These are phyloP conservation scores for Fukomys damarensis DNA, from an alignment of 2,113 vertebrate species.

Conservation along the genomic window DNA sequence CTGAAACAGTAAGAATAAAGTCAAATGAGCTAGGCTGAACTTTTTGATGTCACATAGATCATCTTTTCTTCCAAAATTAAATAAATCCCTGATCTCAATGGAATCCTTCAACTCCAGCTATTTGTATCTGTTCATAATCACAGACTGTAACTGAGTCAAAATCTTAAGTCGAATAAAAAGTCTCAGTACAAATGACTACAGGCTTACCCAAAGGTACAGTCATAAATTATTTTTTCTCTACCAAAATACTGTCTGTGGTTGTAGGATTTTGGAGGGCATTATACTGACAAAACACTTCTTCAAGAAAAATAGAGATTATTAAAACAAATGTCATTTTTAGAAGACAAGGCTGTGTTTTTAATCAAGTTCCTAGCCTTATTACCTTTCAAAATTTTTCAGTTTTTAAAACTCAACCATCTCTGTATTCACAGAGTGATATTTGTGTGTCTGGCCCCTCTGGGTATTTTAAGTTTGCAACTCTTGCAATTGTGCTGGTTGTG, in stretches of 20 bases:
- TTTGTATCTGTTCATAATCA: neutral
- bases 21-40: neutral
- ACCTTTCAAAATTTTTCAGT: neutral
- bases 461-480: neutral
- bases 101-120: neutral
- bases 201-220: neutral
- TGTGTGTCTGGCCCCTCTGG: neutral
- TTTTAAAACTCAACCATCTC: neutral
- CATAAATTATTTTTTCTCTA: neutral
- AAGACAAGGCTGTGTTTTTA: slow-evolving; percentile 11
- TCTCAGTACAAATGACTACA: neutral
- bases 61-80: slow-evolving; percentile 14
- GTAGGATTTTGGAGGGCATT: neutral
- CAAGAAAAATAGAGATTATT: slow-evolving; percentile 13
- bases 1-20: slow-evolving; percentile 22
- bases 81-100: neutral
- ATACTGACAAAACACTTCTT: neutral
- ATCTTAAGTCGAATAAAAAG: slow-evolving; percentile 17
- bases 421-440: neutral
- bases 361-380: slow-evolving; percentile 3
- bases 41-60: neutral
- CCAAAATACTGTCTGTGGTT: neutral
- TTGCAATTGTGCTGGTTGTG: neutral
- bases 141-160: neutral
- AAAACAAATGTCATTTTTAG: slow-evolving; percentile 45